Evolutionary conservation across 2,797 vertebrate genomes (phyloP).

Genomic region (Euthynnus affinis): DNA sequence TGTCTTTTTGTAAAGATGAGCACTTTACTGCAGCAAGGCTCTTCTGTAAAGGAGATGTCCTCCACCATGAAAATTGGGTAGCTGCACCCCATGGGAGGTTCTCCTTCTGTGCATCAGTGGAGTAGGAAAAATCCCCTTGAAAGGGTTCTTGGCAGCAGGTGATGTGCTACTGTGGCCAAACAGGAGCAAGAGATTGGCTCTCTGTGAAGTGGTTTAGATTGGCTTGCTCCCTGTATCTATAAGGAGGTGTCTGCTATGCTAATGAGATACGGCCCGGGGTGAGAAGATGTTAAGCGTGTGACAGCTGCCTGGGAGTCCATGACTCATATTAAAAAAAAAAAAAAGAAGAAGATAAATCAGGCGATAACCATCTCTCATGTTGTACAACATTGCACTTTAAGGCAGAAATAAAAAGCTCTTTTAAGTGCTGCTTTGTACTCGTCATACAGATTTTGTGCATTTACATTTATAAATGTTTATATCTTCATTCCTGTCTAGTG

Average conservation of each 20-base stretch:
- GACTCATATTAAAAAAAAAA: background rate
- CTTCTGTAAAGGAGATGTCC: constrained; percentile 27
- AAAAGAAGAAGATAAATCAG: constrained; percentile 16
- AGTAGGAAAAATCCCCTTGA: constrained; percentile 63
- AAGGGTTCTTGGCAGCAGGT: constrained; percentile 63
- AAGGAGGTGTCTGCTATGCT: constrained; percentile 43
- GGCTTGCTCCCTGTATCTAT: constrained; percentile 23
- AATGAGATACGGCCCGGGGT: constrained; percentile 48
- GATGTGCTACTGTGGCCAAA: constrained; percentile 43
- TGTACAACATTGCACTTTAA: constrained; percentile 6
- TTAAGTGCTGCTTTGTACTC: background rate
- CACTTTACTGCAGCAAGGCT: constrained; percentile 19
- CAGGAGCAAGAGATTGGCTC: constrained; percentile 47
- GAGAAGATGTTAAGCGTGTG: constrained; percentile 37
- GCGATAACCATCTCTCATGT: constrained; percentile 4
- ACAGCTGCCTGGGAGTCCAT: constrained; percentile 45
- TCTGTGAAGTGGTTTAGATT: constrained; percentile 45
- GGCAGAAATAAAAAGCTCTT: constrained; percentile 10
- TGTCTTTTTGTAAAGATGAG: background rate
- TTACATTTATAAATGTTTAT: no score
- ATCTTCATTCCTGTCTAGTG: background rate
- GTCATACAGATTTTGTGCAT: background rate
- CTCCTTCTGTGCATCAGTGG: constrained; percentile 48
- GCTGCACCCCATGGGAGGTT: constrained; percentile 50
- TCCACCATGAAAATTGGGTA: constrained; percentile 38